These are phyloP conservation scores for Zaprionus ornatus DNA, from an alignment of 1,140 invertebrate genomes.

Conservation along the genomic window DNA sequence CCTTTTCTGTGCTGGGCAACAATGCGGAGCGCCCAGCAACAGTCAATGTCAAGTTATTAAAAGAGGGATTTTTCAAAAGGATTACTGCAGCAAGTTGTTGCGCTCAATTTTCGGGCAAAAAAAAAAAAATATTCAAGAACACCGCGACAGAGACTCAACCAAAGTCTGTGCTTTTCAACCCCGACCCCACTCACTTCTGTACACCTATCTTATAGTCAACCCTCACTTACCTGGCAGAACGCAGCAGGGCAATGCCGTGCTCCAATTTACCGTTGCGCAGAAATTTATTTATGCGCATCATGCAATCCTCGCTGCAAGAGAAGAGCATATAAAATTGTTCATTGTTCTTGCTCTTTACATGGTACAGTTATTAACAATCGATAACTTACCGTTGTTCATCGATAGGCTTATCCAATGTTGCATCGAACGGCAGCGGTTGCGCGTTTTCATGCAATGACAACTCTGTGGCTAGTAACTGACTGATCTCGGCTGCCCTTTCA, in stretches of 20 bases:
- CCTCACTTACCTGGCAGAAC: constrained; percentile 90
- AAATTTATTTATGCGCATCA: constrained; percentile 93
- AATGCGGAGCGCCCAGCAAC: constrained; percentile 22
- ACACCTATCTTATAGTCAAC: background rate
- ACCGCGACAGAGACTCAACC: constrained; percentile 14
- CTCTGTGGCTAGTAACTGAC: constrained; percentile 87
- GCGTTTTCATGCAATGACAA: constrained; percentile 85
- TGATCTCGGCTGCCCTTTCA: constrained; percentile 88
- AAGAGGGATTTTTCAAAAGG: constrained; percentile 57
- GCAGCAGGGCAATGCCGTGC: constrained; percentile 91
- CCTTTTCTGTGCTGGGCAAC: constrained; percentile 32
- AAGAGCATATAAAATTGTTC: constrained; percentile 25
- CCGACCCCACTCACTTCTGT: background rate
- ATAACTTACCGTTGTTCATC: constrained; percentile 93
- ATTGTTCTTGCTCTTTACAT: background rate
- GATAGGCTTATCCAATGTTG: constrained; percentile 91
- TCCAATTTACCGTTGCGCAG: constrained; percentile 89
- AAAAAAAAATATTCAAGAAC: constrained; percentile 11
- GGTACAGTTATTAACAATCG: background rate
- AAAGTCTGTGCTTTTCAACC: background rate
- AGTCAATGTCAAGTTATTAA: constrained; percentile 82
- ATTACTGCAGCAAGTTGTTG: constrained; percentile 54
- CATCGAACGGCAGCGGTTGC: constrained; percentile 92
- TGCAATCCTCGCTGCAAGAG: constrained; percentile 90
- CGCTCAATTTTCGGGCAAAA: constrained; percentile 28